Evolutionary conservation across 2,888 invertebrate species (phyloP), one percentile per base, ranked within the genome.

Genomic region (Drosophila diplacantha): DNA sequence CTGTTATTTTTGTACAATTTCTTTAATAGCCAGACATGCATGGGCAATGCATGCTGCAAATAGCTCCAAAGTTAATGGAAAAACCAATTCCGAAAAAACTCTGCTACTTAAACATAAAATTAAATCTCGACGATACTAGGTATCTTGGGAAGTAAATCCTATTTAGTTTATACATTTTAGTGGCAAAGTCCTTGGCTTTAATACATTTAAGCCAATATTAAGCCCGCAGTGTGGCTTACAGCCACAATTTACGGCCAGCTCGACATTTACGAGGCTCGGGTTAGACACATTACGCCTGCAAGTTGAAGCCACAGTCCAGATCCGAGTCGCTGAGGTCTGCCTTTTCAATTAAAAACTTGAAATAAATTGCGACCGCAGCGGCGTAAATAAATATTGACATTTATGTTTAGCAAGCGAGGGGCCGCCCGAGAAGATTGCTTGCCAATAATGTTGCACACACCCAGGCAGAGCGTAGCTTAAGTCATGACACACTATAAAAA

Each of bases 321-420:
- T 53, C 43, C 26, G 38, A 35, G 39, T 39, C 63, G 39, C 55
- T 41, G 50, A 34, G 69, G 52, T 37, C 65, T 37, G 65, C 47
- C 60, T 66, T 61, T 71, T 67, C 71, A 71, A 71, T 71, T 71
- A 71, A 66, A 59, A 64, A 55, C 58, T 64, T 54, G 55, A 57
- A 58, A 69, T 66, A 70, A 73, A 63, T 69, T 69, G 61, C 68
- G 37, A 55, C 62, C 69, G 43, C 69, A 59, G 47, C 46, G 51
- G 57, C 66, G 72, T 79, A 72, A 79, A 69, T 65, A 65, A 73
- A 75, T 80, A 75, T 81, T 83, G 82, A 73, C 77, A 65, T 81
- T 83, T 75, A 79, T 73, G 70, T 67, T 81, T 79, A 68, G 62
- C 78, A 39, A 39, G 22, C 39, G 24, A 41, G 41, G 22, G 44